These are phyloP conservation scores for Serrognathus titanus DNA, from an alignment of 2,888 invertebrate species.

Conservation along the genomic window DNA sequence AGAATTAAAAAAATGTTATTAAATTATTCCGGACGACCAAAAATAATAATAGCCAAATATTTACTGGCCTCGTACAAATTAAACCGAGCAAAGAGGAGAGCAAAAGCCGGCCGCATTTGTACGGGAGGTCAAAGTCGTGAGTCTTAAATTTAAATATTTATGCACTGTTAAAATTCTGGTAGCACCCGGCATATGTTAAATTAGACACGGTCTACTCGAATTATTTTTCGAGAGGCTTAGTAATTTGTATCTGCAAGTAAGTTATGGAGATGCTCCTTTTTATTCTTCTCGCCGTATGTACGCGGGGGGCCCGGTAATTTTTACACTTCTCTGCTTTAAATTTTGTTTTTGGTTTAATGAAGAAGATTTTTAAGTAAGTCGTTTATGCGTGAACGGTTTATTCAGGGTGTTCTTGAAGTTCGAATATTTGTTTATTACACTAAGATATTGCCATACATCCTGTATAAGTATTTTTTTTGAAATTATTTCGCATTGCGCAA, in stretches of 20 bases:
- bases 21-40: no score
- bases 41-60: no score
- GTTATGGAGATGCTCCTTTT: slow-evolving; percentile 5
- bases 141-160: slow-evolving; percentile 25
- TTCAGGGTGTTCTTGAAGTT: no score
- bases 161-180: slow-evolving; percentile 25
- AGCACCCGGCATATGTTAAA: slow-evolving; percentile 24
- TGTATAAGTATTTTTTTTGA: no score
- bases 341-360: neutral
- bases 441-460: no score
- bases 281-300: neutral
- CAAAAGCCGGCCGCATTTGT: neutral
- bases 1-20: no score
- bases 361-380: no score
- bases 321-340: neutral
- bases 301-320: neutral
- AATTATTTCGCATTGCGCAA: no score
- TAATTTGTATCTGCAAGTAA: slow-evolving; percentile 6
- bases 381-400: no score
- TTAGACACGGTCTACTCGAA: slow-evolving; percentile 21
- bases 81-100: no score
- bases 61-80: no score
- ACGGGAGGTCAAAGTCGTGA: slow-evolving; percentile 13
- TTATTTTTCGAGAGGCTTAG: slow-evolving; percentile 12
- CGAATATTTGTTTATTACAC: no score